phyloP scores from a whole-genome alignment of 2,113 vertebrate genomes.

The Spea multiplicata region DNA sequence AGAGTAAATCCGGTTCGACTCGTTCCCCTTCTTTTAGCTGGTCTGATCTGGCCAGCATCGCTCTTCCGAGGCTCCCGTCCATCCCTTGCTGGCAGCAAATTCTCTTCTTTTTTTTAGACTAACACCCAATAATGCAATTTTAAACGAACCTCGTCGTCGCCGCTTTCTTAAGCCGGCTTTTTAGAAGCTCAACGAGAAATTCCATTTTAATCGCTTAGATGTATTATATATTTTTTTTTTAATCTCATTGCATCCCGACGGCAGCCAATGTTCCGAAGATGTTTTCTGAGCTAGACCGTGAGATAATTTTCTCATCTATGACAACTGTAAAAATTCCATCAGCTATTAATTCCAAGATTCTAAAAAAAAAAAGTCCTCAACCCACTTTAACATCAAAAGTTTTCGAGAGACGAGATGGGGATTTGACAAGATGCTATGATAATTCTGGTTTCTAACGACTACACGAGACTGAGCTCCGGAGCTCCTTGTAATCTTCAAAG shows the following conservation, averaged over 20 bases:
- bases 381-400: constrained; percentile 25
- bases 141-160: background rate
- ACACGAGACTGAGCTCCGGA: background rate
- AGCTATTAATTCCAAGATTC: background rate
- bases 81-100: background rate
- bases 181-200: background rate
- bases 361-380: background rate
- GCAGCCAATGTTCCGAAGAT: constrained; percentile 32
- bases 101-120: background rate
- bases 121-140: background rate
- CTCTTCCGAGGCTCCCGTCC: background rate
- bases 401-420: background rate
- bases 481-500: background rate
- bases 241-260: constrained; percentile 16
- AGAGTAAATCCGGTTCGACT: background rate
- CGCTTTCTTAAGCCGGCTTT: background rate
- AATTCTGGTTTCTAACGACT: background rate
- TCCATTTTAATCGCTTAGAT: background rate
- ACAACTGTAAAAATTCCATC: background rate
- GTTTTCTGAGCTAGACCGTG: background rate
- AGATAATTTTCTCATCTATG: constrained; percentile 27
- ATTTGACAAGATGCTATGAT: background rate
- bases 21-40: background rate
- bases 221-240: background rate
- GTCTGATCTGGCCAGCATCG: background rate